A percentile compares a stretch with the other conserved stretches of the same genome.
Evolutionary conservation across 2,797 vertebrate species (phyloP).

Genomic region (Monodelphis domestica): DNA sequence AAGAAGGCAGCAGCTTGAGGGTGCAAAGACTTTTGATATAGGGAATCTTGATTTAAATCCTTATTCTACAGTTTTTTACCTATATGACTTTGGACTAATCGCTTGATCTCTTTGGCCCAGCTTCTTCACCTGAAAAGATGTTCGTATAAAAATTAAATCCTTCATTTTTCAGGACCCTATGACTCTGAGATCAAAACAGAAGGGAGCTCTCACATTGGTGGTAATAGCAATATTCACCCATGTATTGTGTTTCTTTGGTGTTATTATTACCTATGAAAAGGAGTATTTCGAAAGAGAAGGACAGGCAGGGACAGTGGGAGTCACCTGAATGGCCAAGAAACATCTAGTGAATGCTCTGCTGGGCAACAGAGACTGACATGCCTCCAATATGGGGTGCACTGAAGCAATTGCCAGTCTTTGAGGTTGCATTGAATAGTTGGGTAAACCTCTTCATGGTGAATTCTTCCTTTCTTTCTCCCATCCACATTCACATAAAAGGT

Average conservation of each 20-base stretch:
- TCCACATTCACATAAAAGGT: neutral
- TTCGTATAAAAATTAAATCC: neutral
- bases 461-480: neutral
- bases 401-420: neutral
- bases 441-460: neutral
- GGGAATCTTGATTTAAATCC: neutral
- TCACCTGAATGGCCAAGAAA: neutral
- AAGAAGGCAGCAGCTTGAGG: neutral
- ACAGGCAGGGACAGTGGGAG: neutral
- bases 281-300: neutral
- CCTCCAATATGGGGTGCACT: neutral
- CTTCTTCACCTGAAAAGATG: neutral
- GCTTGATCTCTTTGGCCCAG: neutral
- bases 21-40: neutral
- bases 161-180: neutral
- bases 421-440: neutral
- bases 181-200: neutral
- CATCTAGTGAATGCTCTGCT: neutral
- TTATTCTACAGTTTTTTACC: neutral
- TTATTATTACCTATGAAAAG: neutral
- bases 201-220: neutral
- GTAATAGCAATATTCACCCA: neutral
- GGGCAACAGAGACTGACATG: neutral
- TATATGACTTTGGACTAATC: neutral
- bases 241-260: neutral